phyloP scores from a whole-genome alignment of 2,888 invertebrate species.

The Eledona agricola region DNA sequence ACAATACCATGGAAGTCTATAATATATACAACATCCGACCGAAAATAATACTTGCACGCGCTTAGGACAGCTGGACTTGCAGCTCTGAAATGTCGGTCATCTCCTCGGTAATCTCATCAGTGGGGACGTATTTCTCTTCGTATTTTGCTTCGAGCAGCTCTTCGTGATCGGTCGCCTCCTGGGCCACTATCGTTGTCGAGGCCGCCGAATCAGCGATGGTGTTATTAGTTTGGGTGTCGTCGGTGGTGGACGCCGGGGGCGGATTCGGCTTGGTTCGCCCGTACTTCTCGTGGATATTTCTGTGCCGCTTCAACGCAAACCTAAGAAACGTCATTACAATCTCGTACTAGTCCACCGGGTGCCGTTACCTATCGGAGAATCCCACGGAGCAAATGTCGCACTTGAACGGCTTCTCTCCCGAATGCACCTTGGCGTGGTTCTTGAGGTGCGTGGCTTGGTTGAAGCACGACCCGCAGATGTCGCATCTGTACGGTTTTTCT shows the following conservation, averaged over 20 bases:
- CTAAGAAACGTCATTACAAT: too few relatives aligned
- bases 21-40: constrained; percentile 23
- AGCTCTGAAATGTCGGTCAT: constrained; percentile 60
- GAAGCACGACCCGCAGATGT: constrained; percentile 88
- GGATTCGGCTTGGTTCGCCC: constrained; percentile 68
- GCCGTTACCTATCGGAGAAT: constrained; percentile 77
- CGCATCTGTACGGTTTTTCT: constrained; percentile 87
- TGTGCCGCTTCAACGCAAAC: constrained; percentile 85
- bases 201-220: constrained; percentile 46
- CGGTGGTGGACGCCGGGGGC: constrained; percentile 48
- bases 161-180: constrained; percentile 47
- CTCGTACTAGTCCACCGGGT: too few relatives aligned
- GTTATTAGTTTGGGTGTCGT: constrained; percentile 51
- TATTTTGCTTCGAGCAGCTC: constrained; percentile 57
- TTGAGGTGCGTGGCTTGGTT: constrained; percentile 90
- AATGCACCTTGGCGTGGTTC: constrained; percentile 87
- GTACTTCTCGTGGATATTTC: constrained; percentile 89
- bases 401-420: constrained; percentile 83
- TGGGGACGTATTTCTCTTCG: constrained; percentile 55
- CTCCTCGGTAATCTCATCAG: constrained; percentile 56
- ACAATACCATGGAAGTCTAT: constrained; percentile 18
- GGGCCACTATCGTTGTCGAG: constrained; percentile 40
- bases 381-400: constrained; percentile 87
- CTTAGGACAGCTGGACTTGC: constrained; percentile 59
- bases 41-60: constrained; percentile 19